Base-by-base conservation (phyloP, 1,140 invertebrate genomes). In the Aphaenogaster ashmeadi region DNA sequence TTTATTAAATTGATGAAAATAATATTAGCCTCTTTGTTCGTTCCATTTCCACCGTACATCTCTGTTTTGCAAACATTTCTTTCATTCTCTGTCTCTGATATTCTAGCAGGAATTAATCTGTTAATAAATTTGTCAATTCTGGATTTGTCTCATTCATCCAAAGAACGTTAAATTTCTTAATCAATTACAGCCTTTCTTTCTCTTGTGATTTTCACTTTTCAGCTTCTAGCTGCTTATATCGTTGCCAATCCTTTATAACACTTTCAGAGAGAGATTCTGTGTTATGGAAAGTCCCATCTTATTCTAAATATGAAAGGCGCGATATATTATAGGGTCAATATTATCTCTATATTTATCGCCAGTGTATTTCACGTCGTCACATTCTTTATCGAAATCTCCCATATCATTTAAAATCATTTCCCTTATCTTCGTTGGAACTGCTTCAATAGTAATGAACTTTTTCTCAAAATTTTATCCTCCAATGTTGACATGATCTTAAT, bases 361-460 rank as follows among this genome's bases (percentile, higher is more conserved):
- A 0, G 47, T 18, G 66, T 87, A 83, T 50, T 81, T 90, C 36
- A 86, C 66, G 44, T 83, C 18, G 0, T 89, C 78, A 5, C 13
- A 36, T 84, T 96, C 96, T 72, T 96, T 96, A 71, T 96, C 97
- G 9, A 95, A 96, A 81, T 95, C 95, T 11, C 94, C 96, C 0
- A 27, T 27, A 27, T 27, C 0, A 27, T 27, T 27, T 27, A 52
- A 97, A 97, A 79, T 97, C 97, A 75, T 97, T 97, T 60, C 96
- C 97, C 93, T 98, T 98, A 93, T 98, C 98, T 94, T 99, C 98
- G 93, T 98, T 98, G 0, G 94, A 95, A 92, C 98, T 99, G 94
- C 98, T 99, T 93, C 99, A 99, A 93, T 99, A 99, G 94, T 99
- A 98, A 81, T 99, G 97, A n/a, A 97, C 94, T 94, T 99, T 99